Conservation (phyloP, 1,140 invertebrate species). For the Drosophila parvula region DNA sequence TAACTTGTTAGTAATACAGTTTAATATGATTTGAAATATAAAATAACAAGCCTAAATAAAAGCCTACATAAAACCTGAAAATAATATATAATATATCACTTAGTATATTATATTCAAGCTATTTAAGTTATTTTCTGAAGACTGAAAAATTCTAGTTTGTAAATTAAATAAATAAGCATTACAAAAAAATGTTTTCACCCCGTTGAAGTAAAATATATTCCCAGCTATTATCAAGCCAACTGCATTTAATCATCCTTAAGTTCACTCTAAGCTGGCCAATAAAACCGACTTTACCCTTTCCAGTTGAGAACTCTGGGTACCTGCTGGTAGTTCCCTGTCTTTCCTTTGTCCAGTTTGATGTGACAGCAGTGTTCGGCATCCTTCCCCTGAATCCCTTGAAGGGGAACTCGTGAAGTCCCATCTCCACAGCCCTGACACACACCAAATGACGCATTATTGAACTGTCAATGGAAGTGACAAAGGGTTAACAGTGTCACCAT, state of each 20-base stretch:
- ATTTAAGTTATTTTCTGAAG: no score
- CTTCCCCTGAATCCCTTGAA: conserved; percentile 1
- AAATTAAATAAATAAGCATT: neutral
- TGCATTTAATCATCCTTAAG: conserved; percentile 6
- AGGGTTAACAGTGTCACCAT: conserved; percentile 76
- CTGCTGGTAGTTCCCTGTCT: conserved; percentile 34
- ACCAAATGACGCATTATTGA: conserved; percentile 80
- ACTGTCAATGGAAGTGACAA: conserved; percentile 81
- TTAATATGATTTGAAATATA: no score
- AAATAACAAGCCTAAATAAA: no score
- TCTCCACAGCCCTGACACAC: conserved; percentile 32
- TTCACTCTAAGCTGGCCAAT: neutral
- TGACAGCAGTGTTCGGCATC: conserved; percentile 28
- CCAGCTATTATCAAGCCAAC: neutral
- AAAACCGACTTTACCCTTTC: conserved; percentile 21
- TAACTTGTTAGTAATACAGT: neutral
- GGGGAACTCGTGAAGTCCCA: conserved; percentile 16
- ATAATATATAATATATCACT: no score
- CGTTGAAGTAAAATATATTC: neutral
- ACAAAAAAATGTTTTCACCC: neutral
- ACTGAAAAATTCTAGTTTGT: no score
- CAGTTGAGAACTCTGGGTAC: conserved; percentile 14
- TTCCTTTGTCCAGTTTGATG: conserved; percentile 43
- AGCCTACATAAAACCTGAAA: no score
- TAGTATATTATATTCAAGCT: no score